Base-by-base conservation (phyloP, 2,113 vertebrate genomes). In the Chloropsis cyanopogon region DNA sequence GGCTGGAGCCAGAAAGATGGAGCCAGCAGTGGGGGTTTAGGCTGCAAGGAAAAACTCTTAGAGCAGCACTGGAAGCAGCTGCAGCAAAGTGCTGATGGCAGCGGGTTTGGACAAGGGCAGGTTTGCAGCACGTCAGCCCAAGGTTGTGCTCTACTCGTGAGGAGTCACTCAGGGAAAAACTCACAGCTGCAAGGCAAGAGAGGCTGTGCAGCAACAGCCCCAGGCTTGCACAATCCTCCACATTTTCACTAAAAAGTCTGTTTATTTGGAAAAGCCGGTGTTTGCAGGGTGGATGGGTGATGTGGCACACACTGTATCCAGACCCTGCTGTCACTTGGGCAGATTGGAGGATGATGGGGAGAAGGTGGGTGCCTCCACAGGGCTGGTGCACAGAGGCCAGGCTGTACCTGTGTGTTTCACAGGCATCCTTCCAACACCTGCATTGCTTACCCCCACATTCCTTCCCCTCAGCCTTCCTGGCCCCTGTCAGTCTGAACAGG, bases 1-100 rank as follows among this genome's bases (percentile, higher is more conserved):
- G 83, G 92, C 69, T 84, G 89, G 85, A 96, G 93, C 88, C 96
- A 96, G 93, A 57, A 88, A 75, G 86, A 90, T 54, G 77, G 90
- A 96, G 88, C 69, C 47, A 25, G 83, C 1, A 0, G 69, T 39
- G 76, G n/a, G 60, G 84, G 49, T 33, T 88, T 63, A n/a, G 54
- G 65, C 71, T 90, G 50, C 37, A n/a, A 89, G 86, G 57, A 65
- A 96, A 93, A 92, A 22, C 64, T 82, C 61, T 83, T 24, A 8
- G 22, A 88, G 75, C 37, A n/a, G 83, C 19, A 10, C 72, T 94
- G 81, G 88, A 71, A 93, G 87, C 47, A 71, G 87, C 86, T 86
- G 90, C 92, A 93, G 80, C 60, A 47, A 95, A 92, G 37, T 68
- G 76, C 88, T 93, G 95, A 96, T 76, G 76, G 90, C 87, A 95